These are phyloP conservation scores for Syritta pipiens DNA, from an alignment of 2,888 invertebrate species.

Conservation along the genomic window DNA sequence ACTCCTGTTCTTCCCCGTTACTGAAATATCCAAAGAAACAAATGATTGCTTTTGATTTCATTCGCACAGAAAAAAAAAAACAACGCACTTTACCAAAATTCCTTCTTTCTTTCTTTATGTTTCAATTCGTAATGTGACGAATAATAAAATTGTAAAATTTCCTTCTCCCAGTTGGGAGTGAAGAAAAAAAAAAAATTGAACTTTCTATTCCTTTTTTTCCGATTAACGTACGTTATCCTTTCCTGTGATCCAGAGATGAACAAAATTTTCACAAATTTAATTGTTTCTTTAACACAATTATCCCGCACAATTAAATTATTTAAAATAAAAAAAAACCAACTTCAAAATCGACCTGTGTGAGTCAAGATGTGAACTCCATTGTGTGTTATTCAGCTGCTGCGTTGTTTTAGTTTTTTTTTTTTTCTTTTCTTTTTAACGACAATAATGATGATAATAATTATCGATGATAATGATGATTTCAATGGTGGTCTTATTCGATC, in stretches of 20 bases:
- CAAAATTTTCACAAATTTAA: slow-evolving; percentile 22
- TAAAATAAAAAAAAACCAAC: background rate
- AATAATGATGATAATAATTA: too few relatives aligned
- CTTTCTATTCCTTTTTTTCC: background rate
- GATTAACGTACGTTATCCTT: too few relatives aligned
- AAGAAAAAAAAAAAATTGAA: too few relatives aligned
- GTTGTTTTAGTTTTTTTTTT: slow-evolving; percentile 48
- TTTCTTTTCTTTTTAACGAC: background rate
- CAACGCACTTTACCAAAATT: slow-evolving; percentile 15
- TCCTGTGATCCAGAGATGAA: too few relatives aligned
- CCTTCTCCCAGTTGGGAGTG: too few relatives aligned
- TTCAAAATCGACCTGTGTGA: background rate
- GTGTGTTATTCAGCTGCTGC: slow-evolving; percentile 53
- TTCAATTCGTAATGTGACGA: background rate
- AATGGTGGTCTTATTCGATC: slow-evolving; percentile 26
- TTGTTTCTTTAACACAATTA: too few relatives aligned
- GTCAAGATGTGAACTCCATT: slow-evolving; percentile 64
- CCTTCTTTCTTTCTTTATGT: slow-evolving; percentile 11
- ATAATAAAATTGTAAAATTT: too few relatives aligned
- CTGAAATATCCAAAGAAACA: slow-evolving; percentile 37
- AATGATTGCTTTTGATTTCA: too few relatives aligned
- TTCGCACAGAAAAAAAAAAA: background rate
- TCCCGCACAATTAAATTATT: too few relatives aligned
- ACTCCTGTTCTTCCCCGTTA: background rate
- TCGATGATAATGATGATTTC: too few relatives aligned